phyloP scores from a whole-genome alignment of 2,113 vertebrate genomes.

The Plestiodon gilberti region DNA sequence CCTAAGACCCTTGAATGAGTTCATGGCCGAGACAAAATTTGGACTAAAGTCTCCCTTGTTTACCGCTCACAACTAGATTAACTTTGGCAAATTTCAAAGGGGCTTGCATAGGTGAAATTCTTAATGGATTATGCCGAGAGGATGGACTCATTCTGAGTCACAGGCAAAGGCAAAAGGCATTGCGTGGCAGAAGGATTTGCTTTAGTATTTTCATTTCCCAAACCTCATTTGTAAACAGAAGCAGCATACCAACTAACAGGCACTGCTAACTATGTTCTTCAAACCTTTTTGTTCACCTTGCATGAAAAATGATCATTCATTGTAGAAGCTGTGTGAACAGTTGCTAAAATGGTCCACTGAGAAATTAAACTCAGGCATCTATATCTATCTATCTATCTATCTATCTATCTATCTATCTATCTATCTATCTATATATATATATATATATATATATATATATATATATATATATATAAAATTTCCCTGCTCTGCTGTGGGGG shows the following conservation, averaged over 20 bases:
- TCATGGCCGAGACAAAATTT: background rate
- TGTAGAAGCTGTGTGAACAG: background rate
- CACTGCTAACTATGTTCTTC: accelerated
- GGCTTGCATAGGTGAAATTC: background rate
- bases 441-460: too few species aligned
- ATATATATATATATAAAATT: too few species aligned
- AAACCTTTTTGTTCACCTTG: background rate
- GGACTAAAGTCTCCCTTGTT: background rate
- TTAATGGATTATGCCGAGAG: background rate
- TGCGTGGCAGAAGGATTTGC: background rate
- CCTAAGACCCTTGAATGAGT: background rate
- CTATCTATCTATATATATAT: too few species aligned
- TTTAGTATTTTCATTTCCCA: background rate
- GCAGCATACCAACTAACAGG: background rate
- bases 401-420: too few species aligned
- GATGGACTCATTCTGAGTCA: background rate
- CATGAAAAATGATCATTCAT: background rate
- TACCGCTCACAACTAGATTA: background rate
- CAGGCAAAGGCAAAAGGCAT: accelerated
- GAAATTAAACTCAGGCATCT: conserved; percentile 5
- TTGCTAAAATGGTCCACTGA: conserved; percentile 17
- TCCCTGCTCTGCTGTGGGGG: conserved; percentile 6
- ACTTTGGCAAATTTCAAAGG: background rate
- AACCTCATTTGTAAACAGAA: conserved; percentile 38
- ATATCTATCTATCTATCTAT: too few species aligned